Conservation (phyloP, 2,888 invertebrate species). For the Eulithis testata region DNA sequence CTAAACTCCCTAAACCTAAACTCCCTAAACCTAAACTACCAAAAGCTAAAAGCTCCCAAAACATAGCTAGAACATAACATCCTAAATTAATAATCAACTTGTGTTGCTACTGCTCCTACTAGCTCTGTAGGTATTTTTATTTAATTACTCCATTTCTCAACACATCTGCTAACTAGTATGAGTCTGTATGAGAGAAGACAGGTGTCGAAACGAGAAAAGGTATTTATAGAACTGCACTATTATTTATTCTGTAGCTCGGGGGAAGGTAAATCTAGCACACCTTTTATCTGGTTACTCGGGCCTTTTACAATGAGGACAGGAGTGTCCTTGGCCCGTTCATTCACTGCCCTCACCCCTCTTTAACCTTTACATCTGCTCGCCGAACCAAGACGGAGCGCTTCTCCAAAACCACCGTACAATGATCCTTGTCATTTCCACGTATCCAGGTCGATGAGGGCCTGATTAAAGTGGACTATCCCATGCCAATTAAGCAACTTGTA, state of each 20-base stretch:
- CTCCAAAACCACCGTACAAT: slow-evolving; percentile 54
- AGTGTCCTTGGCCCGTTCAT: slow-evolving; percentile 63
- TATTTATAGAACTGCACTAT: slow-evolving; percentile 38
- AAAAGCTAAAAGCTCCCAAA: no score
- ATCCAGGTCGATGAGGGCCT: slow-evolving; percentile 44
- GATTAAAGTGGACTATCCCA: slow-evolving; percentile 49
- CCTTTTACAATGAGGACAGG: slow-evolving; percentile 46
- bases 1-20: no score
- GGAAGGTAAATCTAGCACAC: slow-evolving; percentile 43
- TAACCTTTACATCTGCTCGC: slow-evolving; percentile 57
- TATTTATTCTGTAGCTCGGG: slow-evolving; percentile 14
- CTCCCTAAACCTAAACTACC: no score
- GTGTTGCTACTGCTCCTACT: no score
- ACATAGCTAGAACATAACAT: no score
- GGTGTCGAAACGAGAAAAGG: slow-evolving; percentile 44
- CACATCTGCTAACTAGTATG: neutral
- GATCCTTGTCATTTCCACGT: slow-evolving; percentile 47
- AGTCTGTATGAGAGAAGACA: no score
- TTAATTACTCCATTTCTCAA: neutral
- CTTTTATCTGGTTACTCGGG: slow-evolving; percentile 29
- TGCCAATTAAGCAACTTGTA: slow-evolving; percentile 55
- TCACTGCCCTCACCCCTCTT: slow-evolving; percentile 57
- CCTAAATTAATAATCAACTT: no score
- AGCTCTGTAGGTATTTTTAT: neutral
- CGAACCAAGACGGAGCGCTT: slow-evolving; percentile 61